A percentile compares a stretch with the other conserved stretches of the same genome.
Evolutionary conservation across 2,888 invertebrate genomes (phyloP).

Genomic region (Melipona bicolor): DNA sequence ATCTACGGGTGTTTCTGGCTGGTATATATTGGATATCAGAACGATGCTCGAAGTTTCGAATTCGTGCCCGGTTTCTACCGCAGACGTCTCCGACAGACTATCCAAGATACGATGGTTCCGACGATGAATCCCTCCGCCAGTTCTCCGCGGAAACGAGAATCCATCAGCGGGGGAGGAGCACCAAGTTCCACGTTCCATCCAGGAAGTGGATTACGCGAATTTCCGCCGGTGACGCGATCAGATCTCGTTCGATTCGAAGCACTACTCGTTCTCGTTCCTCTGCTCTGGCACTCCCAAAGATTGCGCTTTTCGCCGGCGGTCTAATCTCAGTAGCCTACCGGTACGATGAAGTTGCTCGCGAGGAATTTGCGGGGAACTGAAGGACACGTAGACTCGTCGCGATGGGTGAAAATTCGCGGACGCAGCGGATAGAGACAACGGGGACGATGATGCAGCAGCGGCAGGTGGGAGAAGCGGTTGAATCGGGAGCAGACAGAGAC

Average conservation of each 20-base stretch:
- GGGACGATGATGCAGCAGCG: background rate
- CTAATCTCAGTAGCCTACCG: background rate
- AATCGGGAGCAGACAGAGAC: constrained; percentile 10
- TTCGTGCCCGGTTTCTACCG: background rate
- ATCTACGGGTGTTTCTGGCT: background rate
- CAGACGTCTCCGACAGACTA: constrained; percentile 6
- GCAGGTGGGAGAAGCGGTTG: background rate
- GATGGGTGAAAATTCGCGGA: constrained; percentile 13
- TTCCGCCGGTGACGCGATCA: constrained; percentile 30
- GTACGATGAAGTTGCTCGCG: background rate
- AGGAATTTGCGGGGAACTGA: background rate
- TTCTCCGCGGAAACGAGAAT: background rate
- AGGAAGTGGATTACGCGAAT: constrained; percentile 35
- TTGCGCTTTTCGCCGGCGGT: constrained; percentile 17
- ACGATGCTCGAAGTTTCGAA: constrained; percentile 27
- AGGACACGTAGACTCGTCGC: background rate
- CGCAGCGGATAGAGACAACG: background rate
- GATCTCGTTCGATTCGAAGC: constrained; percentile 6
- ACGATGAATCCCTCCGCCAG: background rate
- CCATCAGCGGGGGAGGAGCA: background rate
- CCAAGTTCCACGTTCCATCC: constrained; percentile 6
- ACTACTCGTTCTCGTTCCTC: background rate
- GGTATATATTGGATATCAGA: constrained; percentile 18
- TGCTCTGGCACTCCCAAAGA: background rate
- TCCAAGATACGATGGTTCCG: background rate